Evolutionary conservation across 2,797 vertebrate genomes (phyloP).

Genomic region (Clarias laeviceps): DNA sequence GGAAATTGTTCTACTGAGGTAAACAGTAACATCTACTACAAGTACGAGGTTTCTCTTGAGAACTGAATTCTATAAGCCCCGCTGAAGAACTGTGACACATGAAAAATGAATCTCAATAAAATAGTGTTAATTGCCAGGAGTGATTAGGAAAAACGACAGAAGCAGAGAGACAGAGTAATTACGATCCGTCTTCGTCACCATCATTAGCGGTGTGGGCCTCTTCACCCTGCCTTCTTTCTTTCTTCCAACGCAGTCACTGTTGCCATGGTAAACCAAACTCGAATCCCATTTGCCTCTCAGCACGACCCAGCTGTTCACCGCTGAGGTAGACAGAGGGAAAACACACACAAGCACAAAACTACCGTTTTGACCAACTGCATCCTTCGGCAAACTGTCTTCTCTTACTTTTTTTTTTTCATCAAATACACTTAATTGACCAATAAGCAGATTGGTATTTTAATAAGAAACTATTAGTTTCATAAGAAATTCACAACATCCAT

Average conservation of each 20-base stretch:
- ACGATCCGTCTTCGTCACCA: slow-evolving; percentile 51
- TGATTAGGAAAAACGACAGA: slow-evolving; percentile 56
- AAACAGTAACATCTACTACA: slow-evolving; percentile 1
- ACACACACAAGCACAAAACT: slow-evolving; percentile 20
- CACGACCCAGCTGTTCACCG: slow-evolving; percentile 52
- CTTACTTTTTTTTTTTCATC: not conserved
- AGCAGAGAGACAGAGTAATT: slow-evolving; percentile 56
- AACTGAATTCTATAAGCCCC: slow-evolving; percentile 34
- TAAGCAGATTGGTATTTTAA: not conserved
- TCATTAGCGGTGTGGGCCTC: slow-evolving; percentile 46
- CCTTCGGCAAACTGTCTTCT: not conserved
- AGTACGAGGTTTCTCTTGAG: not conserved
- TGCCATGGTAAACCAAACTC: slow-evolving; percentile 52
- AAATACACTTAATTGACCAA: not conserved
- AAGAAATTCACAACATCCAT: not conserved
- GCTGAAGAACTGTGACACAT: slow-evolving; percentile 23
- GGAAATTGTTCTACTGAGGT: slow-evolving; percentile 16
- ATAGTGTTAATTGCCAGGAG: slow-evolving; percentile 47
- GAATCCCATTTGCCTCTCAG: slow-evolving; percentile 38
- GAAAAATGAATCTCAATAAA: slow-evolving; percentile 48
- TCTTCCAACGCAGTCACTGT: slow-evolving; percentile 40
- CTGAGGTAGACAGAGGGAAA: slow-evolving; percentile 31
- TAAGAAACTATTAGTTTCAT: not conserved
- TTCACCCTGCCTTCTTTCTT: slow-evolving; percentile 52
- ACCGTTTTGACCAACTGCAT: not conserved